Percentiles rank a stretch among this genome's conserved stretches.
phyloP scores from a whole-genome alignment of 2,888 invertebrate species.

The Selenia dentaria region DNA sequence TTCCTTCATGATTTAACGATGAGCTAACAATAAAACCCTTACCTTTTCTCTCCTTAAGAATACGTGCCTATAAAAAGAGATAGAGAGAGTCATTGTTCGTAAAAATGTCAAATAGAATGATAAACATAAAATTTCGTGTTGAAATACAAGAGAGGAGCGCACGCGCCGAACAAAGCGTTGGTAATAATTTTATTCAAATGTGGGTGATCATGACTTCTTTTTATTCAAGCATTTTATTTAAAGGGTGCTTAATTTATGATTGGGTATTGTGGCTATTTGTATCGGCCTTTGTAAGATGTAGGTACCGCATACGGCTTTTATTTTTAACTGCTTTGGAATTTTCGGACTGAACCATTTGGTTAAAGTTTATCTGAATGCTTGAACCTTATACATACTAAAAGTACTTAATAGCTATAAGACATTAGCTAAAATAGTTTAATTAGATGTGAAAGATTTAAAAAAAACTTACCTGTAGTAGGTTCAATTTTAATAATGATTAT shows the following conservation, averaged over 20 bases:
- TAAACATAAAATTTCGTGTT: conserved; percentile 80
- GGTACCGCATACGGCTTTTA: conserved; percentile 27
- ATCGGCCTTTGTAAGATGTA: conserved; percentile 34
- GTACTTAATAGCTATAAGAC: too few species aligned
- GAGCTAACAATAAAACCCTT: conserved; percentile 57
- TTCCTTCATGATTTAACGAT: conserved; percentile 63
- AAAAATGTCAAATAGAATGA: conserved; percentile 83
- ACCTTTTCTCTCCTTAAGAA: conserved; percentile 52
- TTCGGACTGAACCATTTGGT: conserved; percentile 2
- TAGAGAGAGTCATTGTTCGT: conserved; percentile 67
- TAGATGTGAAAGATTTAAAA: too few species aligned
- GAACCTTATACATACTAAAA: too few species aligned
- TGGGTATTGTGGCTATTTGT: conserved; percentile 46
- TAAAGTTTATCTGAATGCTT: too few species aligned
- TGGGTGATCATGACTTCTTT: conserved; percentile 53
- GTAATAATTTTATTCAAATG: conserved; percentile 73
- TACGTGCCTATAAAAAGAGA: conserved; percentile 52
- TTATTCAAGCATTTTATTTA: conserved; percentile 50
- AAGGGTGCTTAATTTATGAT: conserved; percentile 53
- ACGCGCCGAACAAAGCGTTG: conserved; percentile 62
- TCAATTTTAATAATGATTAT: too few species aligned
- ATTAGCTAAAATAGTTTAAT: too few species aligned
- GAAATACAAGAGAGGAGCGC: conserved; percentile 63
- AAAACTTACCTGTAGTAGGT: too few species aligned
- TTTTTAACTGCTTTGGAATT: conserved; percentile 24